Evolutionary conservation across 1,140 invertebrate genomes (phyloP).

Genomic region (Euschistus heros): DNA sequence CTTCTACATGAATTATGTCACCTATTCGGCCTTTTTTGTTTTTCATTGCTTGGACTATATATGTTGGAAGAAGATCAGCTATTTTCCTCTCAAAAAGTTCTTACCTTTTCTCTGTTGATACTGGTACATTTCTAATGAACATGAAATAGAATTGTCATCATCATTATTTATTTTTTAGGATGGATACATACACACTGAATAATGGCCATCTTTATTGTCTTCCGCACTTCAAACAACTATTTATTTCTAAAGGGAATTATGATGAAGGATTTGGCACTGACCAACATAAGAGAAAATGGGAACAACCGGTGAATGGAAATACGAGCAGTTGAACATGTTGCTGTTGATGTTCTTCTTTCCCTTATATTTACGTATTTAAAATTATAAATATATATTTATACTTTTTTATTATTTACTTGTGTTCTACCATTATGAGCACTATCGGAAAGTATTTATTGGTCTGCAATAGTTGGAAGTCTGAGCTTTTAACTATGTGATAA

Average conservation of each 20-base stretch:
- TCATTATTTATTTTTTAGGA: slow-evolving; percentile 39
- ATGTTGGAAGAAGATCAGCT: too few relatives aligned
- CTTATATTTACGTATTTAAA: not conserved
- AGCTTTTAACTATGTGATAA: slow-evolving; percentile 13
- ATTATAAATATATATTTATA: slow-evolving; percentile 2
- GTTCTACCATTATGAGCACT: too few relatives aligned
- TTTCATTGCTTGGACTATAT: too few relatives aligned
- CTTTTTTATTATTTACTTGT: slow-evolving; percentile 3
- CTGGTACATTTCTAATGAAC: not conserved
- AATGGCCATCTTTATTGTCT: slow-evolving; percentile 66
- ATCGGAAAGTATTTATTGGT: not conserved
- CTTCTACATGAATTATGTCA: too few relatives aligned
- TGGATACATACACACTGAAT: slow-evolving; percentile 66
- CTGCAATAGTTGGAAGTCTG: not conserved
- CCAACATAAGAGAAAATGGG: slow-evolving; percentile 53
- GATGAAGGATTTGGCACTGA: slow-evolving; percentile 64
- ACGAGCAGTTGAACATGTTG: slow-evolving; percentile 1
- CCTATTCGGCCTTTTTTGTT: too few relatives aligned
- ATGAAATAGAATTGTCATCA: not conserved
- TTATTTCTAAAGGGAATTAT: slow-evolving; percentile 75
- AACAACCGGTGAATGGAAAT: slow-evolving; percentile 20
- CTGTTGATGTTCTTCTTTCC: not conserved
- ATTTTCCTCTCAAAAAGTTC: too few relatives aligned
- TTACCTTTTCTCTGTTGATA: too few relatives aligned
- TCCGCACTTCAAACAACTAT: slow-evolving; percentile 70